Base-by-base conservation (phyloP, 2,888 invertebrate species). In the Ochlodes sylvanus region DNA sequence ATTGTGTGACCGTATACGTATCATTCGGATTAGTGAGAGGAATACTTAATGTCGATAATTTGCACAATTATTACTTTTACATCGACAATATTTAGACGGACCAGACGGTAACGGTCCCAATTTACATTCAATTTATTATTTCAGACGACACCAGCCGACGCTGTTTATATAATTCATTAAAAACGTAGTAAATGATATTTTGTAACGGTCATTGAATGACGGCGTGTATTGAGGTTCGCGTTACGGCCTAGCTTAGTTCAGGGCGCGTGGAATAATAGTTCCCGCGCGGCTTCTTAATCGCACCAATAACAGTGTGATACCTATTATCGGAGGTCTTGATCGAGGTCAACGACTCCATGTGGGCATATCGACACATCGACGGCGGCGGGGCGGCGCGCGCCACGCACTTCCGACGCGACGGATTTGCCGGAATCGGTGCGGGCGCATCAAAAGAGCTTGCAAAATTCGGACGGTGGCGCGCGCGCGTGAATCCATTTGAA, bases 381-480 rank as follows among this genome's bases (percentile, higher is more conserved):
- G 74, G 71, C 76, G 75, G 73, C 74, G 76, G 75, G 83, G 82
- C 81, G 83, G 81, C 85, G 86, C 89, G 87, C 88, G 86, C 87
- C 87, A 87, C 86, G 87, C 89, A 92, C 92, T 92, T 93, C 93
- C 93, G 93, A 92, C 90, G 90, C 89, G 92, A 92, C 93, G 92
- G 92, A 93, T 92, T 93, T 92, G 92, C 92, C 92, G 91, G 93
- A 93, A 93, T 91, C 91, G 92, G 84, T 84, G 91, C 91, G 90
- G 92, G 89, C 91, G 90, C 92, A 89, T 92, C 93, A 93, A 93
- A 93, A 87, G 86, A 83, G 78, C 70, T 79, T 84, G 92, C 92
- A 82, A 92, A 93, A 88, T 93, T 93, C 90, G 92, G 92, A 89
- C 89, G 84, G 85, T 82, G 87, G 81, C 84, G 86, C 86, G 88